Conservation (phyloP, 2,797 vertebrate species). For the Heliangelus exortis region DNA sequence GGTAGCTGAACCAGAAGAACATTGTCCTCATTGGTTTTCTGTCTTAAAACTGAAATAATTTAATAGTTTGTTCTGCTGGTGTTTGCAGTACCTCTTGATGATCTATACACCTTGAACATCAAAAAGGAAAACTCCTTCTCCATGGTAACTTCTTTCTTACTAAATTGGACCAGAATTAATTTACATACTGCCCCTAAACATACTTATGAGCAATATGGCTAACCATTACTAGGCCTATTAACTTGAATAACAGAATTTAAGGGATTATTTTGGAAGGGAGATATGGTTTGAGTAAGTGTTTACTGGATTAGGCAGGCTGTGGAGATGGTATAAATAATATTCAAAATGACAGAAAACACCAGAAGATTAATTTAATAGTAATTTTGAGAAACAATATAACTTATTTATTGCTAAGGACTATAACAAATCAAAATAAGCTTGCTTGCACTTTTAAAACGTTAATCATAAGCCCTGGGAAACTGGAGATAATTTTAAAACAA, state of each 20-base stretch:
- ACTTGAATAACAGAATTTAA: constrained; percentile 16
- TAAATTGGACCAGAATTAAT: neutral
- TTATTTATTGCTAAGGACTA: constrained; percentile 56
- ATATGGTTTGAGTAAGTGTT: constrained; percentile 25
- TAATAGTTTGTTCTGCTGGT: neutral
- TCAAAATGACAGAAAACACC: neutral
- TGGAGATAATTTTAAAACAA: constrained; percentile 63
- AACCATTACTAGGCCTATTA: constrained; percentile 25
- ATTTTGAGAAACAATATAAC: constrained; percentile 41
- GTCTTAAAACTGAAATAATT: neutral
- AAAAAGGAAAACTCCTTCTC: neutral
- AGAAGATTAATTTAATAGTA: constrained; percentile 55
- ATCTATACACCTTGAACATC: neutral
- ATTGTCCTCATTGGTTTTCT: rapidly evolving
- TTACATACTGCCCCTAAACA: neutral
- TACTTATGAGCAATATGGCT: neutral
- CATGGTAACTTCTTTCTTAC: neutral
- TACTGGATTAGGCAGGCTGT: neutral
- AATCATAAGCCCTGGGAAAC: constrained; percentile 23
- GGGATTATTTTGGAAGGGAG: neutral
- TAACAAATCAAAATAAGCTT: constrained; percentile 42
- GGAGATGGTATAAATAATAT: constrained; percentile 3
- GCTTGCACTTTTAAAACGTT: constrained; percentile 49
- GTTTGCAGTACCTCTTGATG: neutral
- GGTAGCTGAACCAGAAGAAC: neutral